Base-by-base conservation (phyloP, 2,797 vertebrate genomes). In the Micrastur ruficollis region DNA sequence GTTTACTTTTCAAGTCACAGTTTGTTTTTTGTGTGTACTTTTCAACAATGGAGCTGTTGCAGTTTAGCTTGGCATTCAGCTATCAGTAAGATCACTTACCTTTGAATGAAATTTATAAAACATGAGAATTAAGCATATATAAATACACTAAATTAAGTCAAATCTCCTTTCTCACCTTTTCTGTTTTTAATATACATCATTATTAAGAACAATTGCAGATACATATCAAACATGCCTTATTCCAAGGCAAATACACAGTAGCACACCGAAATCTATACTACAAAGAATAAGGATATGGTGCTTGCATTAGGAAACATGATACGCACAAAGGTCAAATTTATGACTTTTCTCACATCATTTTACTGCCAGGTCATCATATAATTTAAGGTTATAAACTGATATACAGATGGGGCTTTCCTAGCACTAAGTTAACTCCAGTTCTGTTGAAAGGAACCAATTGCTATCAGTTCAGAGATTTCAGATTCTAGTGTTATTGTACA, bases 1-100 rank as follows among this genome's bases (percentile, higher is more conserved):
- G 95, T 86, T 95, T 93, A 95, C 94, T 96, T 96, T 96, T 93
- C 94, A 90, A 75, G 92, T 92, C 79, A 93, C 92, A 96, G 94
- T 92, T 96, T 95, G 91, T 31, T 89, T 97, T 93, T 82, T 65
- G 88, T 95, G 89, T 96, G 94, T 97, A 94, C 78, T 93, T 96
- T 96, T 90, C 82, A 93, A 96, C 94, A 93, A 93, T 83, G 52
- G 84, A 91, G 75, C 55, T 81, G 83, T 47, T 96, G 78, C 85
- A 90, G 81, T 90, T 91, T 71, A 94, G 81, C 83, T 92, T 96
- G 90, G 91, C 93, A 89, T 87, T 89, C 91, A 80, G 32, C 90
- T 95, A 95, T 91, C 92, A 95, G 81, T 59, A 82, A 34, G 63
- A 97, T 88, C 70, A 7, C 47, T 73, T 67, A 73, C 80, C 78